Percentiles rank a stretch among this genome's conserved stretches.
phyloP scores from a whole-genome alignment of 2,888 invertebrate genomes.

The Branchipolynoe longqiensis region DNA sequence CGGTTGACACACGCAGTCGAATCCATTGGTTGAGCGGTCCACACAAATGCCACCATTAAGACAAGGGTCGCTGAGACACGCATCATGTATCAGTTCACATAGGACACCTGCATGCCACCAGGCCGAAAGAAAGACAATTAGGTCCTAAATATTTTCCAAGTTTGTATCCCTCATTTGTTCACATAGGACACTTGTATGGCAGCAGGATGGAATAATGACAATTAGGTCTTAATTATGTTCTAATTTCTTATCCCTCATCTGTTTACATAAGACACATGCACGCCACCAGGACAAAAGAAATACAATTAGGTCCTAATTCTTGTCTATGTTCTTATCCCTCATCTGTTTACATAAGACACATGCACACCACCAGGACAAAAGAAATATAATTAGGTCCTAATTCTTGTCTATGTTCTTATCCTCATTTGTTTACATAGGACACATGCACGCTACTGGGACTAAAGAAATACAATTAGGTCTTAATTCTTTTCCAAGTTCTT shows the following conservation, averaged over 20 bases:
- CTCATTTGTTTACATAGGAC: no score
- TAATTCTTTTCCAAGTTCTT: no score
- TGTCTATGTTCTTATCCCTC: not conserved
- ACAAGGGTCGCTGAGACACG: conserved; percentile 67
- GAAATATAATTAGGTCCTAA: not conserved
- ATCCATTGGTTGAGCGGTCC: conserved; percentile 60
- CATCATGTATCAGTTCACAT: conserved; percentile 58
- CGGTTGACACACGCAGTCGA: conserved; percentile 67
- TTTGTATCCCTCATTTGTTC: no score
- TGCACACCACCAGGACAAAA: not conserved
- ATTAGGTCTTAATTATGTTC: not conserved
- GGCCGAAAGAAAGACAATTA: not conserved
- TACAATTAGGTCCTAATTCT: not conserved
- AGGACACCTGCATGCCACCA: conserved; percentile 39
- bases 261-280: not conserved
- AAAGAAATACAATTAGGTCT: no score
- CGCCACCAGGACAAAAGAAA: not conserved
- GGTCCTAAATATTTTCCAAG: not conserved
- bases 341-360: not conserved
- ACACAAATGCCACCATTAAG: conserved; percentile 67
- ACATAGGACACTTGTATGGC: not conserved
- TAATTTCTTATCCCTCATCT: no score
- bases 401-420: no score
- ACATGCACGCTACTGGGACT: no score
- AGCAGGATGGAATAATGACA: not conserved